Conservation (phyloP, 2,888 invertebrate genomes). For the Pandemis cinnamomeana region DNA sequence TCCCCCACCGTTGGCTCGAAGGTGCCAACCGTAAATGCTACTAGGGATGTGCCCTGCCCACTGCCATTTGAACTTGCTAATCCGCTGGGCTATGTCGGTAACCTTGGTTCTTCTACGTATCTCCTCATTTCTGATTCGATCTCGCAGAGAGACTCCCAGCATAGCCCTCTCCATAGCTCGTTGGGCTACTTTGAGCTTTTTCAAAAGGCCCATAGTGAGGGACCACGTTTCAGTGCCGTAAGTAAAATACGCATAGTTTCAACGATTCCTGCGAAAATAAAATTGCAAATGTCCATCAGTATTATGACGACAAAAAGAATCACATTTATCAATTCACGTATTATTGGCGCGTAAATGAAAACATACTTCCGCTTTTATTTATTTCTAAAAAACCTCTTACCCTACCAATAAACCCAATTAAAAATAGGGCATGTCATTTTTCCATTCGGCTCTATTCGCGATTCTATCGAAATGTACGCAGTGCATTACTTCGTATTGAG, state of each 20-base stretch:
- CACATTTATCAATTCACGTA: slow-evolving; percentile 53
- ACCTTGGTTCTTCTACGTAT: too few relatives aligned
- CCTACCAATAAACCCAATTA: slow-evolving; percentile 55
- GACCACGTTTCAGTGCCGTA: too few relatives aligned
- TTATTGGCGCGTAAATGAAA: slow-evolving; percentile 53
- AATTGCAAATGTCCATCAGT: slow-evolving; percentile 22
- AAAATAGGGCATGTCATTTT: slow-evolving; percentile 51
- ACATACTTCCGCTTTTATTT: slow-evolving; percentile 69
- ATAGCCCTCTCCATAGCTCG: too few relatives aligned
- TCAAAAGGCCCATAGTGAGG: too few relatives aligned
- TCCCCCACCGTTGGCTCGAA: too few relatives aligned
- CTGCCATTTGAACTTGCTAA: too few relatives aligned
- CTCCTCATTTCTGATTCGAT: too few relatives aligned
- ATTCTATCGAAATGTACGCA: neutral
- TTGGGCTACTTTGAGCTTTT: too few relatives aligned
- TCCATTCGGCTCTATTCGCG: slow-evolving; percentile 11
- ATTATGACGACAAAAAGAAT: slow-evolving; percentile 47
- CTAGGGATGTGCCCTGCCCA: too few relatives aligned
- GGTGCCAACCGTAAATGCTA: too few relatives aligned
- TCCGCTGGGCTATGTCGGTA: too few relatives aligned
- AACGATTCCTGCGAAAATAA: neutral
- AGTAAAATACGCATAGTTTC: neutral
- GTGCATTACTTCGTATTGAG: slow-evolving; percentile 9
- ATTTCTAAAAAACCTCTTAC: slow-evolving; percentile 56
- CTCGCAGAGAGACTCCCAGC: too few relatives aligned